Conservation (phyloP, 2,888 invertebrate species). For the Lapara coniferarum region DNA sequence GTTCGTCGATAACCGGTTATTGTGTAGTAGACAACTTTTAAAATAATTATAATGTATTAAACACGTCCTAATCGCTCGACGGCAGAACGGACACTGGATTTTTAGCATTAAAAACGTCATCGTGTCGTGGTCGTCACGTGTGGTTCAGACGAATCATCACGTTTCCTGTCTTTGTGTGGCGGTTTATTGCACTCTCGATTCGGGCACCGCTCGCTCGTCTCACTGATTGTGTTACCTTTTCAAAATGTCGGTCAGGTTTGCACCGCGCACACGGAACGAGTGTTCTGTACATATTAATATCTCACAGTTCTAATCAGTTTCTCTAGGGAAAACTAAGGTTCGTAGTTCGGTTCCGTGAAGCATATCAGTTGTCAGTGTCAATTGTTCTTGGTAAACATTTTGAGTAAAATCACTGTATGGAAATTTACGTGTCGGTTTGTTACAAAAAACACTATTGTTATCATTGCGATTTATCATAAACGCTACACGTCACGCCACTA, state of each 20-base stretch:
- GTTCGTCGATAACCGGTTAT: too few relatives aligned
- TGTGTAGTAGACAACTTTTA: too few relatives aligned
- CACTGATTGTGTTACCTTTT: constrained; percentile 23
- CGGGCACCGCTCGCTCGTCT: constrained; percentile 20
- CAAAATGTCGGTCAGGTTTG: constrained; percentile 20
- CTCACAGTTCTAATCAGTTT: background rate
- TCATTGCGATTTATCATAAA: background rate
- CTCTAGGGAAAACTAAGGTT: background rate
- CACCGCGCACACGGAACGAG: background rate
- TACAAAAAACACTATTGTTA: background rate
- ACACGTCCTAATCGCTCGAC: too few relatives aligned
- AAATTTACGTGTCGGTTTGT: background rate
- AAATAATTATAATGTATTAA: too few relatives aligned
- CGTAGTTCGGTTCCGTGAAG: background rate
- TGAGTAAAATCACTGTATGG: too few relatives aligned
- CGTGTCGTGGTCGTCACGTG: constrained; percentile 15
- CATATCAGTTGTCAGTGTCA: too few relatives aligned
- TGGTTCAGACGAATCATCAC: constrained; percentile 21
- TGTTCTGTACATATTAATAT: constrained; percentile 6
- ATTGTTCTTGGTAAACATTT: too few relatives aligned
- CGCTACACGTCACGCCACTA: background rate
- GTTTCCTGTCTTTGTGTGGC: constrained; percentile 22
- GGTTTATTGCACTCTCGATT: constrained; percentile 28
- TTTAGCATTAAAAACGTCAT: background rate
- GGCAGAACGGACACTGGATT: too few relatives aligned